Percentiles rank a stretch among this genome's conserved stretches.
phyloP scores from a whole-genome alignment of 2,888 invertebrate genomes.

The Drepanosiphum platanoidis region DNA sequence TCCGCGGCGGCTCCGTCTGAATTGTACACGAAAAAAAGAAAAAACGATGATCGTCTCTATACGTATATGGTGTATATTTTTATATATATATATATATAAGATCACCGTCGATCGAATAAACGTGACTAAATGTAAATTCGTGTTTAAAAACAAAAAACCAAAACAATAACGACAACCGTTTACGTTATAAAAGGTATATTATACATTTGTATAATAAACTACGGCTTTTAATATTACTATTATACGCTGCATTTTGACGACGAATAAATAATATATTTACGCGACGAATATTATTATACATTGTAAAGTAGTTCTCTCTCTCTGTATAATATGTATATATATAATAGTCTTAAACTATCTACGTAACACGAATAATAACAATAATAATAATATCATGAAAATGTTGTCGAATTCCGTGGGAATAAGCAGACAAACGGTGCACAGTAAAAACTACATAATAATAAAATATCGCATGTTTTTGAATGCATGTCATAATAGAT shows the following conservation, averaged over 20 bases:
- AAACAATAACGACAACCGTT: too few relatives aligned
- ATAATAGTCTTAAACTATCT: too few relatives aligned
- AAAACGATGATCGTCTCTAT: too few relatives aligned
- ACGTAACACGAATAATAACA: neutral
- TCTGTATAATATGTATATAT: too few relatives aligned
- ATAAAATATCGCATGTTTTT: constrained; percentile 55
- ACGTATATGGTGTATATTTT: too few relatives aligned
- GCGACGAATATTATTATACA: neutral
- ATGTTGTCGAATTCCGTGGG: neutral
- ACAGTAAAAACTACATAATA: constrained; percentile 23
- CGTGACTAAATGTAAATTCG: neutral
- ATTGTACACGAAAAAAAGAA: too few relatives aligned
- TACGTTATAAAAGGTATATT: too few relatives aligned
- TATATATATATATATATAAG: too few relatives aligned
- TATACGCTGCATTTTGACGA: neutral
- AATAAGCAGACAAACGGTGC: constrained; percentile 38
- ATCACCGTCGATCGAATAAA: neutral
- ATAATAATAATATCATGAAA: neutral
- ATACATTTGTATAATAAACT: too few relatives aligned
- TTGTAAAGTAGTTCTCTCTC: too few relatives aligned
- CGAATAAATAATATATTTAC: neutral
- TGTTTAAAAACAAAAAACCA: neutral
- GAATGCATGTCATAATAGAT: constrained; percentile 58
- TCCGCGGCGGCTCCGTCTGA: too few relatives aligned
- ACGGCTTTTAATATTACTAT: neutral